These are phyloP conservation scores for Hypanus sabinus DNA, from an alignment of 2,113 vertebrate species.

Conservation along the genomic window DNA sequence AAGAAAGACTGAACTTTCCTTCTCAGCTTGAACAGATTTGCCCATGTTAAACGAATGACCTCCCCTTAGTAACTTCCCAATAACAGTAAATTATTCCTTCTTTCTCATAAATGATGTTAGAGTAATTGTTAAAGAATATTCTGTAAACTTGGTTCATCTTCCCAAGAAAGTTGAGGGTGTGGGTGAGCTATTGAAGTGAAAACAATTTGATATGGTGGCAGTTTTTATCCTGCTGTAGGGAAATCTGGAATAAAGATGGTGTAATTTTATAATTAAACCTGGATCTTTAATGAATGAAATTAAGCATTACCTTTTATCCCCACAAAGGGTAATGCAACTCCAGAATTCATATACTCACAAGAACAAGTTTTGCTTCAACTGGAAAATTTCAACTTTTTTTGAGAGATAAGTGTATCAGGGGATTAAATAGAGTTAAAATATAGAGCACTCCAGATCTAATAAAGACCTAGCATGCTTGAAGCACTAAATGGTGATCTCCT, in stretches of 20 bases:
- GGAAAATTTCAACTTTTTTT: not conserved
- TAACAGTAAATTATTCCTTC: not conserved
- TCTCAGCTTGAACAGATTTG: not conserved
- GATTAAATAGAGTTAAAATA: not conserved
- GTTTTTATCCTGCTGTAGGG: no score
- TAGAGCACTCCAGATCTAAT: not conserved
- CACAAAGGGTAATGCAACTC: not conserved
- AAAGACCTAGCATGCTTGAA: not conserved
- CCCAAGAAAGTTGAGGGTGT: not conserved
- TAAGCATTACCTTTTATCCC: not conserved
- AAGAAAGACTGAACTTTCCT: not conserved
- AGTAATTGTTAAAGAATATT: not conserved
- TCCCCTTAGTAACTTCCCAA: not conserved
- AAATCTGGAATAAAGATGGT: not conserved
- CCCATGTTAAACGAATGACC: not conserved
- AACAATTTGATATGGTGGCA: not conserved
- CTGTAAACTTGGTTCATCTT: not conserved
- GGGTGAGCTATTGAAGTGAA: not conserved
- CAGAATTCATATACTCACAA: not conserved
- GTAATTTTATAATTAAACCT: not conserved
- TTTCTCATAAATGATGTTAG: not conserved
- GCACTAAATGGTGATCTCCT: not conserved
- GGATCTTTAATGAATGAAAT: not conserved
- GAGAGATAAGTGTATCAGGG: not conserved
- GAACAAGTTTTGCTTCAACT: not conserved